Conservation (phyloP, 2,888 invertebrate genomes). For the Cantharis rufa region DNA sequence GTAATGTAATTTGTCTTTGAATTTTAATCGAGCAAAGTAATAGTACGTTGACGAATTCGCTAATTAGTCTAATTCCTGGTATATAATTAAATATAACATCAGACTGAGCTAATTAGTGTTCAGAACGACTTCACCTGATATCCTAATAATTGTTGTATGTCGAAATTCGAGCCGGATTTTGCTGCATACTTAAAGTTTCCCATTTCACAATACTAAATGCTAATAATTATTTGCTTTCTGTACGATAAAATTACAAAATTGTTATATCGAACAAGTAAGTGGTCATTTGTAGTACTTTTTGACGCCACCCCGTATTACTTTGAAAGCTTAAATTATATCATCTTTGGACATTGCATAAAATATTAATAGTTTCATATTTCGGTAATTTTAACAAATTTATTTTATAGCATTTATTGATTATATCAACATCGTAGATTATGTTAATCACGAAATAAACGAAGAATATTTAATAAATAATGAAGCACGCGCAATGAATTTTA, state of each 20-base stretch:
- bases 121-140: constrained; percentile 4
- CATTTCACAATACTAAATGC: not conserved
- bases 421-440: not conserved
- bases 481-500: not conserved
- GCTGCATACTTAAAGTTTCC: not conserved
- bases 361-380: not conserved
- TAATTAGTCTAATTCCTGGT: constrained; percentile 32
- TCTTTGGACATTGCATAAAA: no score
- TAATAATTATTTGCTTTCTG: not conserved
- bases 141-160: not conserved
- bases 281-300: not conserved
- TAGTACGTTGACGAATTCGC: constrained; percentile 28
- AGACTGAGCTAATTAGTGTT: constrained; percentile 22
- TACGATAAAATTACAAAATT: not conserved
- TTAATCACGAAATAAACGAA: not conserved
- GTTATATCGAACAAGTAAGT: not conserved
- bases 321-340: no score
- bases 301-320: not conserved
- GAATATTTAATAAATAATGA: not conserved
- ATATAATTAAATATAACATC: constrained; percentile 28
- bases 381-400: not conserved
- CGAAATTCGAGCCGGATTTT: constrained; percentile 2
- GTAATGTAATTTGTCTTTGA: constrained; percentile 13
- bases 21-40: constrained; percentile 5
- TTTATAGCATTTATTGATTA: not conserved